Base-by-base conservation (phyloP, 2,797 vertebrate species). In the Pristis pectinata region DNA sequence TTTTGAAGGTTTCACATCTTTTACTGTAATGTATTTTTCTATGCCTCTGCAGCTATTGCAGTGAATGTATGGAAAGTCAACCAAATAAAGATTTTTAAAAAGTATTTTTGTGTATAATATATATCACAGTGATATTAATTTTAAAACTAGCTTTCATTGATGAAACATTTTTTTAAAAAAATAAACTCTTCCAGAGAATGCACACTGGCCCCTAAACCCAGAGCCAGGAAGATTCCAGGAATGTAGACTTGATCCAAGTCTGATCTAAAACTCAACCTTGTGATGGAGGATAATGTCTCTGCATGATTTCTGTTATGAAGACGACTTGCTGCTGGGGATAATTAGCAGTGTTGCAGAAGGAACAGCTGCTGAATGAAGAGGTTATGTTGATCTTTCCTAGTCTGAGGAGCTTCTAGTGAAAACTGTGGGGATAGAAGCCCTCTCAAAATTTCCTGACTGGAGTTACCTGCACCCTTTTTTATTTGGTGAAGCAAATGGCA, bases 1-100 rank as follows among this genome's bases (percentile, higher is more conserved):
- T 67, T 64, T 93, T 93, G 91, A 93, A 93, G 67, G 37, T 44
- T 93, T 91, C 67, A 70, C 64, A 70, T 56, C 70, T 94, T 94
- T 49, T 94, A 53, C 17, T 94, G 22, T 67, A 37, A 92, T 41
- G 91, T 94, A 94, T 94, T 94, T 94, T 94, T 76, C 70, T 93
- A 74, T 53, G 70, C 44, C 41, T 76, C 70, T 56, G 44, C 67
- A 53, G 92, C 41, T 53, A 19, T 53, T 94, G 92, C 67, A 53
- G 24, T 34, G 70, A 94, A 76, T 74, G 92, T 94, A 94, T 37
- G 67, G 72, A 94, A 93, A 56, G 53, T 34, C 44, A 94, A 76
- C 92, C 92, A 94, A 94, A 94, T 94, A 94, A 94, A 94, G 49
- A 94, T 49, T 72, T 53, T 9, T 0, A 34, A 27, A 70, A 44